Evolutionary conservation across 2,888 invertebrate genomes (phyloP).

Genomic region (Dorcus parallelipipedus): DNA sequence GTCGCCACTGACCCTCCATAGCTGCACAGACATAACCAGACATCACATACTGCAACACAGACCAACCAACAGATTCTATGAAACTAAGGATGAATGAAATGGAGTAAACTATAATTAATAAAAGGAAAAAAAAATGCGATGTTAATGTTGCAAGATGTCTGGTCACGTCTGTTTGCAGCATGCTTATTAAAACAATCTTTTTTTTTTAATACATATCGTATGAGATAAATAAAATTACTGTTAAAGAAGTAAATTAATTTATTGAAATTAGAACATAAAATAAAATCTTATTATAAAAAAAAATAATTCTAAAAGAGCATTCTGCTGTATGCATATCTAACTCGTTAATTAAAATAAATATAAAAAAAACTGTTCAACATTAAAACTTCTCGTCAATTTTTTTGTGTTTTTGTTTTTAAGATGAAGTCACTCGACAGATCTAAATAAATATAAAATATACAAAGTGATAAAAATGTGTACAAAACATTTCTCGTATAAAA

Average conservation of each 20-base stretch:
- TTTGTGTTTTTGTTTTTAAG: too few relatives aligned
- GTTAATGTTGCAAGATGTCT: conserved; percentile 47
- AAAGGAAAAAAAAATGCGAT: conserved; percentile 14
- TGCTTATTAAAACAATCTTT: conserved; percentile 33
- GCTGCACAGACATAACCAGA: conserved; percentile 52
- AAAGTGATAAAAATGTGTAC: conserved; percentile 5
- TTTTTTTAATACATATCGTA: too few relatives aligned
- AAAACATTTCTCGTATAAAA: conserved; percentile 22
- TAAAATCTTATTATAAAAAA: too few relatives aligned
- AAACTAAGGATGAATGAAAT: conserved; percentile 8
- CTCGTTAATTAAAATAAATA: too few relatives aligned
- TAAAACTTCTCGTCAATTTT: too few relatives aligned
- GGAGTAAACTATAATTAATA: conserved; percentile 2
- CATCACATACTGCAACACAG: conserved; percentile 51
- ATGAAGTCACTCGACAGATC: not conserved
- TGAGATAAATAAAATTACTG: too few relatives aligned
- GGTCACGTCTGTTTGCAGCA: conserved; percentile 52
- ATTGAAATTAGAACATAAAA: too few relatives aligned
- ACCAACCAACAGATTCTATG: conserved; percentile 28
- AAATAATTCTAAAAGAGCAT: too few relatives aligned
- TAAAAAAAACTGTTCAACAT: too few relatives aligned
- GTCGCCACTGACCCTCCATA: conserved; percentile 47
- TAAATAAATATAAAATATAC: not conserved
- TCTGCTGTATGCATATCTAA: too few relatives aligned
- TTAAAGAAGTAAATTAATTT: too few relatives aligned